Percentiles rank a stretch among this genome's conserved stretches.
These are phyloP conservation scores for Parascotia fuliginaria DNA, from an alignment of 2,888 invertebrate genomes.

Conservation along the genomic window DNA sequence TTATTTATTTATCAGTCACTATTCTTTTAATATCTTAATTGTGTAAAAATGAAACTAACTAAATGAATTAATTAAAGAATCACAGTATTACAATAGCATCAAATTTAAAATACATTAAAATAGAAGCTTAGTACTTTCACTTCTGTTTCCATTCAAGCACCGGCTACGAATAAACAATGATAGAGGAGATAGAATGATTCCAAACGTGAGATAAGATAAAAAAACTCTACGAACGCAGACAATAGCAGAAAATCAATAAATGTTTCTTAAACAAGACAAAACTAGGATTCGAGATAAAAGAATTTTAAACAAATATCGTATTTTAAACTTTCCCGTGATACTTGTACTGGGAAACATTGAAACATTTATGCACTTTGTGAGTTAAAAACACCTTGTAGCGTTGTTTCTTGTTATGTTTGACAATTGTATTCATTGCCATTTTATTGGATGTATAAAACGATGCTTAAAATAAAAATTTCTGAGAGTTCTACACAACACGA, in stretches of 20 bases:
- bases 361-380: constrained; percentile 30
- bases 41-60: too few species aligned
- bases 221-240: neutral
- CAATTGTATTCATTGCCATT: neutral
- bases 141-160: too few species aligned
- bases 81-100: too few species aligned
- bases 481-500: too few species aligned
- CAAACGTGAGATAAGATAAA: neutral
- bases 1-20: too few species aligned
- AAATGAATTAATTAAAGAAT: too few species aligned
- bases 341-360: constrained; percentile 15
- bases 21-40: too few species aligned
- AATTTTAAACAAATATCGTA: constrained; percentile 38
- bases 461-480: too few species aligned
- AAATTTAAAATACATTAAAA: too few species aligned
- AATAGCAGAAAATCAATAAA: constrained; percentile 5
- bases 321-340: constrained; percentile 26
- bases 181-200: too few species aligned
- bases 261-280: constrained; percentile 11
- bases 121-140: too few species aligned
- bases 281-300: constrained; percentile 20
- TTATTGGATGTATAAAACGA: neutral
- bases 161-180: too few species aligned
- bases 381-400: constrained; percentile 12
- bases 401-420: constrained; percentile 1